Conservation (phyloP, 64 coral and sea anemone species). For the Pocillopora verrucosa region DNA sequence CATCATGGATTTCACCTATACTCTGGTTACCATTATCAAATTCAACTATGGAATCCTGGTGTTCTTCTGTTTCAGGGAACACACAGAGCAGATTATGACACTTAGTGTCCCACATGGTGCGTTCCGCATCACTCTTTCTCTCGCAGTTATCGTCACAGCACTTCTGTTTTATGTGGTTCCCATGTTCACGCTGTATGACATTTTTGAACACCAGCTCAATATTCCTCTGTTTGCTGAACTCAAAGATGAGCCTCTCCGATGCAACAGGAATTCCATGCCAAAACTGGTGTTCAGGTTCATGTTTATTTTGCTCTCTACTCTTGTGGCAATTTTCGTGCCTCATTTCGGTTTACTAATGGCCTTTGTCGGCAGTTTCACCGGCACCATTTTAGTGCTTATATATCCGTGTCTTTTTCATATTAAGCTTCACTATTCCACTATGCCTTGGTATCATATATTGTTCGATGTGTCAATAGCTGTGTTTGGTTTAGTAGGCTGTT, state of each 20-base stretch:
- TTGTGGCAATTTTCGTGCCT: slow-evolving; percentile 86
- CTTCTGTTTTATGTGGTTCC: slow-evolving; percentile 85
- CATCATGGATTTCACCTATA: slow-evolving; percentile 95
- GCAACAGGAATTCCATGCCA: slow-evolving; percentile 56
- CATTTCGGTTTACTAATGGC: slow-evolving; percentile 93
- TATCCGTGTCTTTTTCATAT: slow-evolving; percentile 90
- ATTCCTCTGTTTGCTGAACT: slow-evolving; percentile 73
- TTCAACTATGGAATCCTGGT: slow-evolving; percentile 92
- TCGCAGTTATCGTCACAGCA: slow-evolving; percentile 76
- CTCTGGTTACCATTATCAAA: slow-evolving; percentile 84
- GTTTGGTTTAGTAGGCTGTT: slow-evolving; percentile 68
- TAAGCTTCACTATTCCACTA: slow-evolving; percentile 70
- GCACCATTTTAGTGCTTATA: slow-evolving; percentile 76
- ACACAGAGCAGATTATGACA: slow-evolving; percentile 94
- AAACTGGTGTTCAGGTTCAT: slow-evolving; percentile 77
- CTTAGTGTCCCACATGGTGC: slow-evolving; percentile 69
- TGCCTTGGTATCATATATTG: slow-evolving; percentile 83
- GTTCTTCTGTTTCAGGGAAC: slow-evolving; percentile 79
- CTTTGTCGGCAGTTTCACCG: slow-evolving; percentile 89
- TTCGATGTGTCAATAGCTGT: slow-evolving; percentile 63
- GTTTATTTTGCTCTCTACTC: slow-evolving; percentile 76
- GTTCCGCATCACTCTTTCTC: slow-evolving; percentile 66
- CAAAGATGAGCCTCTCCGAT: slow-evolving; percentile 61
- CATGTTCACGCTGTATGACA: slow-evolving; percentile 89
- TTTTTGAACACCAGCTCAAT: slow-evolving; percentile 89